Percentiles rank a stretch among this genome's conserved stretches.
Evolutionary conservation across 1,140 invertebrate species (phyloP).

Genomic region (Triops longicaudatus): DNA sequence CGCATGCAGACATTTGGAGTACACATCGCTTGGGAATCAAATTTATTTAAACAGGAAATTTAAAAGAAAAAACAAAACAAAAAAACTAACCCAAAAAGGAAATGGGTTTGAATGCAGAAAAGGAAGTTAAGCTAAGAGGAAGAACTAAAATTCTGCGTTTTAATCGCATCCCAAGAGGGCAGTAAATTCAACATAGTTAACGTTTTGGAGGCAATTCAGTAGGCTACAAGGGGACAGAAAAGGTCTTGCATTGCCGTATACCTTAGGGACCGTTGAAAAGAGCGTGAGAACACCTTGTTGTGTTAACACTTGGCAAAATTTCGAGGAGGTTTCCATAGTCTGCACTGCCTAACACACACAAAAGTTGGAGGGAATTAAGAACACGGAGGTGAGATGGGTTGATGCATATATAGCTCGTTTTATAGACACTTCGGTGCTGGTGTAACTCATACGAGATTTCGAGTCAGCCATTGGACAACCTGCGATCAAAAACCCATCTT

Average conservation of each 20-base stretch:
- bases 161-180: neutral
- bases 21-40: neutral
- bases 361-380: neutral
- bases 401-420: neutral
- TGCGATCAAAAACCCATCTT: constrained; percentile 15
- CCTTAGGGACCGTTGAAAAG: neutral
- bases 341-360: neutral
- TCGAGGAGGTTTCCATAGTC: neutral
- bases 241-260: neutral
- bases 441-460: neutral
- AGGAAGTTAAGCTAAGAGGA: neutral
- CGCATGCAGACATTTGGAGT: neutral
- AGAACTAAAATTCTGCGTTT: neutral
- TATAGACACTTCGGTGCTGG: neutral
- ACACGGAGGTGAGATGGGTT: neutral
- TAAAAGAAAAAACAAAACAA: neutral
- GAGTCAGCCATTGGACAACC: neutral
- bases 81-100: neutral
- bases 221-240: neutral
- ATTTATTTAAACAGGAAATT: neutral
- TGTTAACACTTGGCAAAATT: neutral
- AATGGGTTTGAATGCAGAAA: neutral
- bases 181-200: neutral
- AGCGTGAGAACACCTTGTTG: neutral
- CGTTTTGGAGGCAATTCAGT: neutral